Base-by-base conservation (phyloP, 2,113 vertebrate genomes). In the Mandrillus leucophaeus region DNA sequence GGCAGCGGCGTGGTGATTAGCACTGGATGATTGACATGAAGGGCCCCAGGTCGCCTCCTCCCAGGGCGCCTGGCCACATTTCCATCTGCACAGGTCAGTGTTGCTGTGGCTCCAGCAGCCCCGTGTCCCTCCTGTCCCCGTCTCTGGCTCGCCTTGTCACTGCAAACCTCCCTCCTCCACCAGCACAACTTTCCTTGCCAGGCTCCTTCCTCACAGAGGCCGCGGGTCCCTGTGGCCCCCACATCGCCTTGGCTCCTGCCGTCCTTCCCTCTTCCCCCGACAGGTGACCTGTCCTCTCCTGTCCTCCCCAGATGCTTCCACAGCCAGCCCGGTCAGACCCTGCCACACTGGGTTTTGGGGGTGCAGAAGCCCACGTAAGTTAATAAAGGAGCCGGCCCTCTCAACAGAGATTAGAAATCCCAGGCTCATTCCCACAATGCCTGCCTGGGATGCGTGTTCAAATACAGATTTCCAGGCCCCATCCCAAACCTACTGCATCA, bases 11-110 rank as follows among this genome's bases (percentile, higher is more conserved):
- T 25, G 3, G 23, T 13, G 57, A 59, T 79, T 20, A 11, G 10
- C 35, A 17, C 13, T 35, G 14, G 45, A 1, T 3, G 1, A 2
- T 14, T 68, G 1, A 32, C 27, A 32, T 64, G 61, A 64, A 64
- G 27, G 61, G 27, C 12, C 5, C 27, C 27, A 64, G 61, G 61
- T 30, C 0, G 27, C 27, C 27, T 64, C 61, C 61, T 30, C 61
- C 27, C 61, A 17, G 59, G 32, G 52, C 0, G 2, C 22, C 20
- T 9, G 13, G 20, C 80, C 10, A 2, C 14, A 8, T 45, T 48
- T 50, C 45, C 55, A 3, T 5, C 10, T 25, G 43, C 23, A 25
- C 27, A 1, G 11, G 40, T 2, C 35, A 5, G n/a, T 45, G 38
- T 32, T 35, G 22, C 8, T 11, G 14, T n/a, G 66, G 22, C 40